Evolutionary conservation across 2,113 vertebrate genomes (phyloP).

Genomic region (Terrapene triunguis): DNA sequence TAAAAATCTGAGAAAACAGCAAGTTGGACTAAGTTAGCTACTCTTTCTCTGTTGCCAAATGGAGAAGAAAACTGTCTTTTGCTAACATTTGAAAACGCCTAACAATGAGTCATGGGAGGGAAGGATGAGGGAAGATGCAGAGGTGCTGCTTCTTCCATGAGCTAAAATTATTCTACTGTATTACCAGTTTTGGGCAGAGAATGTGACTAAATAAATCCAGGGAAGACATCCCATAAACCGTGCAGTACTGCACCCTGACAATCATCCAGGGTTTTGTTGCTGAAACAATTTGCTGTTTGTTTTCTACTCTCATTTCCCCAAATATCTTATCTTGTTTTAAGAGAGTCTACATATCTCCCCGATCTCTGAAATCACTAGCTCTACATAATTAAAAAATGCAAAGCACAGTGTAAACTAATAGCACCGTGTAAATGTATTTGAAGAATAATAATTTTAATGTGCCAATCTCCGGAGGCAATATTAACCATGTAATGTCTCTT

Average conservation of each 20-base stretch:
- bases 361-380: slow-evolving; percentile 5
- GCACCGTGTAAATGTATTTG: not conserved
- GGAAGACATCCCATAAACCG: not conserved
- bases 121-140: slow-evolving; percentile 20
- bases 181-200: not conserved
- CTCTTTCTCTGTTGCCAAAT: slow-evolving; percentile 15
- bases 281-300: not conserved
- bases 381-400: not conserved
- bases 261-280: not conserved
- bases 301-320: not conserved
- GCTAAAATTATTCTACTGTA: slow-evolving; percentile 20
- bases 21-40: slow-evolving; percentile 70
- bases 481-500: not conserved
- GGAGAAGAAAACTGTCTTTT: slow-evolving; percentile 55
- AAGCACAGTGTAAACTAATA: not conserved
- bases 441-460: slow-evolving; percentile 13
- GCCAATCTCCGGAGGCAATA: not conserved
- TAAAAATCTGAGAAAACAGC: slow-evolving; percentile 63
- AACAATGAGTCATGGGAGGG: slow-evolving; percentile 60
- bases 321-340: slow-evolving; percentile 1
- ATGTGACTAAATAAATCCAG: not conserved
- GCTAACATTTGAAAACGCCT: slow-evolving; percentile 56
- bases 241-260: not conserved
- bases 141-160: slow-evolving; percentile 57
- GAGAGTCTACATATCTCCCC: not conserved